These are phyloP conservation scores for Myrmophylax atrothorax DNA, from an alignment of 2,113 vertebrate species.

Conservation along the genomic window DNA sequence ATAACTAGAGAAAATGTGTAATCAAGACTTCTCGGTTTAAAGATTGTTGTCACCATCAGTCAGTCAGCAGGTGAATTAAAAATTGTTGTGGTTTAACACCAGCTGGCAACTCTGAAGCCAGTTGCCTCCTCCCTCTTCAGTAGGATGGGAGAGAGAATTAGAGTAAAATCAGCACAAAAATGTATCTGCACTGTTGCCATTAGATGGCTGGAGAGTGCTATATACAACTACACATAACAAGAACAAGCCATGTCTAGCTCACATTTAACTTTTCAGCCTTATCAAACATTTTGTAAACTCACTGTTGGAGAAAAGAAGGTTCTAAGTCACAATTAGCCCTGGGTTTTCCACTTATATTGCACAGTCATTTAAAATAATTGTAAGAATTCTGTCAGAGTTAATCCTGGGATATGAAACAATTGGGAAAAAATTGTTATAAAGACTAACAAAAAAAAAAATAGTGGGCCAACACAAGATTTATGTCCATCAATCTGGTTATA, in stretches of 20 bases:
- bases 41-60: neutral
- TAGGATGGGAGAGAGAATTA: neutral
- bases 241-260: neutral
- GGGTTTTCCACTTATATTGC: neutral
- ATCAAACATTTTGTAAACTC: neutral
- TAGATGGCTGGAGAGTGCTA: neutral
- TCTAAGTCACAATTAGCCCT: neutral
- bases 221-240: neutral
- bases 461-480: neutral
- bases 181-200: rapidly evolving
- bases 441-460: neutral
- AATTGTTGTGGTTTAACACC: neutral
- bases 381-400: neutral
- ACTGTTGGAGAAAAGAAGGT: neutral
- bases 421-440: neutral
- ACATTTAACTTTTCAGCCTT: neutral
- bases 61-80: neutral
- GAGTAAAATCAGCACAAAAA: neutral
- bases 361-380: neutral
- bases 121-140: neutral
- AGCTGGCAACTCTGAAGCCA: neutral
- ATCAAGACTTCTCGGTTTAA: neutral
- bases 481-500: neutral
- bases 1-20: neutral
- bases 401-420: neutral